Evolutionary conservation across 2,113 vertebrate genomes (phyloP).

Genomic region (Lepus europaeus): DNA sequence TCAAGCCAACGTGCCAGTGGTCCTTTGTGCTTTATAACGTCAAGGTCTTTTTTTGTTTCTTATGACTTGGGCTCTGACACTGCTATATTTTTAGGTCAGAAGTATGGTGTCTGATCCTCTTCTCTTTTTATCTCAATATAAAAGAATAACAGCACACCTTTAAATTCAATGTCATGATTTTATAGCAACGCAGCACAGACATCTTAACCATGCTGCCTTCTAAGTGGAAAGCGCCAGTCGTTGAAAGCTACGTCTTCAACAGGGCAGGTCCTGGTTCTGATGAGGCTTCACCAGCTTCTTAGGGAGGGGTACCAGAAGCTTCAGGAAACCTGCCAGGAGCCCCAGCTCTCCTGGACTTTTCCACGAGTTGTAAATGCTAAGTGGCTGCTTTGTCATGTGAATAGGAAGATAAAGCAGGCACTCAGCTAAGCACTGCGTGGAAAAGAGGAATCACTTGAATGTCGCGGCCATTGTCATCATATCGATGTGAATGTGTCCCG

Average conservation of each 20-base stretch:
- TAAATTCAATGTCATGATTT: neutral
- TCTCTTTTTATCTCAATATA: neutral
- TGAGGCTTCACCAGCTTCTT: neutral
- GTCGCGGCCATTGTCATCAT: conserved; percentile 49
- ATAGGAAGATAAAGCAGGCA: conserved; percentile 9
- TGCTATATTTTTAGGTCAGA: neutral
- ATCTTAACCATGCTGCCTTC: neutral
- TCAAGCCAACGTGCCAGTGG: neutral
- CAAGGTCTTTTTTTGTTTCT: neutral
- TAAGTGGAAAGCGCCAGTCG: neutral
- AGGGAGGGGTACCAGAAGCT: neutral
- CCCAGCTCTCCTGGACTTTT: neutral
- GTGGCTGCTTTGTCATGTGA: conserved; percentile 35
- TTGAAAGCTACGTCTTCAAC: neutral
- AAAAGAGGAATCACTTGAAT: conserved; percentile 64
- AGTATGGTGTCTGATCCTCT: neutral
- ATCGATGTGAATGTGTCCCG: neutral
- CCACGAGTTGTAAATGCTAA: conserved; percentile 34
- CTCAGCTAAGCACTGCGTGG: conserved; percentile 3
- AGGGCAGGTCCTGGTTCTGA: neutral
- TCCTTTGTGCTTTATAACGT: neutral
- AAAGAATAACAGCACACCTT: neutral
- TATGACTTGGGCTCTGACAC: neutral
- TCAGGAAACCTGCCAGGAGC: neutral
- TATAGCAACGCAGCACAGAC: neutral